Evolutionary conservation across 2,888 invertebrate species (phyloP).

Genomic region (Mycalesis mineus): DNA sequence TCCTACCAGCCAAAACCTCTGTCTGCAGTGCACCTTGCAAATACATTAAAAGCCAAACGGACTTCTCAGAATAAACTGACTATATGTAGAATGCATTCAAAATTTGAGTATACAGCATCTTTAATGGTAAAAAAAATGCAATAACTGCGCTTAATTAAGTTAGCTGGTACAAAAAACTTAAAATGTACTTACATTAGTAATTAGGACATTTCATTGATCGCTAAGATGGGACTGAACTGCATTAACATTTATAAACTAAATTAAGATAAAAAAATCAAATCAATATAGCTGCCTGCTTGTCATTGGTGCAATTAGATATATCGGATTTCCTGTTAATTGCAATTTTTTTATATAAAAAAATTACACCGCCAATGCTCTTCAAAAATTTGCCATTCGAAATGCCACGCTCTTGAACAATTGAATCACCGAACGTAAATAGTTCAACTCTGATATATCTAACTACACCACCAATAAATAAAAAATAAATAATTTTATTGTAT

Average conservation of each 20-base stretch:
- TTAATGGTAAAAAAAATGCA: neutral
- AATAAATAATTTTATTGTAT: no score
- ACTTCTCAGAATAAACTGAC: no score
- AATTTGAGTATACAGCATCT: neutral
- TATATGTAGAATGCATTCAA: neutral
- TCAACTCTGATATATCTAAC: no score
- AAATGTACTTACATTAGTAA: neutral
- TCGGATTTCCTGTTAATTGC: neutral
- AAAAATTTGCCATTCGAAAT: no score
- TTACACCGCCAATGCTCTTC: no score
- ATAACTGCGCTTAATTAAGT: slow-evolving; percentile 1
- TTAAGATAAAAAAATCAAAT: neutral
- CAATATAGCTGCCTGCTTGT: neutral
- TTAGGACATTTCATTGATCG: neutral
- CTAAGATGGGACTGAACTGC: neutral
- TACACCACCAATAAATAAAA: no score
- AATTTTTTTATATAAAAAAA: no score
- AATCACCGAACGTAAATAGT: no score
- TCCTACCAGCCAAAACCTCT: no score
- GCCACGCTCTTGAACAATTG: no score
- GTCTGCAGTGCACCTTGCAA: no score
- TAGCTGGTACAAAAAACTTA: slow-evolving; percentile 10
- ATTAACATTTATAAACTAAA: neutral
- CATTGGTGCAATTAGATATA: neutral
- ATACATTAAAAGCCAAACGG: no score